These are phyloP conservation scores for Gopherus evgoodei DNA, from an alignment of 2,113 vertebrate species.

Conservation along the genomic window DNA sequence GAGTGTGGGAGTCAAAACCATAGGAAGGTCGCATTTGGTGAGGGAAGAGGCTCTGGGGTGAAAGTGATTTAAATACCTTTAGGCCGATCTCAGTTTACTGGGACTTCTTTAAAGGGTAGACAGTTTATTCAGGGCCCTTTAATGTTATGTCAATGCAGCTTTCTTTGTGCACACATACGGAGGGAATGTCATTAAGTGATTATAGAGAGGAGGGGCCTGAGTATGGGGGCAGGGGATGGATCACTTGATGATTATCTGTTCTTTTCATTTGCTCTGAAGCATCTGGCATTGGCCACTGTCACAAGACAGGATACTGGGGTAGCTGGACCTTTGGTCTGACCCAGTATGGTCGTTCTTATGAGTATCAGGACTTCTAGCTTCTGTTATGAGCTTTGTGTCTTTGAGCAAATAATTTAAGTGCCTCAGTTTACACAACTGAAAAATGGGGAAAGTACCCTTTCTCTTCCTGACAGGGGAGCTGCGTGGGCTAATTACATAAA, in stretches of 20 bases:
- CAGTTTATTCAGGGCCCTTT: background rate
- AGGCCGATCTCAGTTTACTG: conserved; percentile 9
- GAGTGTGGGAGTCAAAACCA: background rate
- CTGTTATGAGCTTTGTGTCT: background rate
- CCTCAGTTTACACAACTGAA: background rate
- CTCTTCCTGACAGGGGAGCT: background rate
- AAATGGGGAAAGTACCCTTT: background rate
- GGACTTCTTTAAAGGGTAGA: background rate
- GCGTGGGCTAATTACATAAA: background rate
- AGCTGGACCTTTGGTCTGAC: too few relatives aligned
- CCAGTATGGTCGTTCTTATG: background rate
- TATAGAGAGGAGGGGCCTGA: background rate
- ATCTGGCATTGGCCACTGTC: too few relatives aligned
- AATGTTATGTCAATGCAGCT: background rate
- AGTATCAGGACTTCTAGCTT: background rate
- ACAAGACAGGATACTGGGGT: too few relatives aligned
- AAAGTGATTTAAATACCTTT: background rate
- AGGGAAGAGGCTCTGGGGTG: conserved; percentile 1
- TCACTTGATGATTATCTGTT: background rate
- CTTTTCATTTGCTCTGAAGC: too few relatives aligned
- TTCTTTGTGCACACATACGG: background rate
- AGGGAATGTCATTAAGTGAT: background rate
- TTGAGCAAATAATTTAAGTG: background rate
- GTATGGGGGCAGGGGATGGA: background rate
- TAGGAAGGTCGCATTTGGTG: conserved; percentile 25